Conservation (phyloP, 2,888 invertebrate species). For the Chymomyza procnemis region DNA sequence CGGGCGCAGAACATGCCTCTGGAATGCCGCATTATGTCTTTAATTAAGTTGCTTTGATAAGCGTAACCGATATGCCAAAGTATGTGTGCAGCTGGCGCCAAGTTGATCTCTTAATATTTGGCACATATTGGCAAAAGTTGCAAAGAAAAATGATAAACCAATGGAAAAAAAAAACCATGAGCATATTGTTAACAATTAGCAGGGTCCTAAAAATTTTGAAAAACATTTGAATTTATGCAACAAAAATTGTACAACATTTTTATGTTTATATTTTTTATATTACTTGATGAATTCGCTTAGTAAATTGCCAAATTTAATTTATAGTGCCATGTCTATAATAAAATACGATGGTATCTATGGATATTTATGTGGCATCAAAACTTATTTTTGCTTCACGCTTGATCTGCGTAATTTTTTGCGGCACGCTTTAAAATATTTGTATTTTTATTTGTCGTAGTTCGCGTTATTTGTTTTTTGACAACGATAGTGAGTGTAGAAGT, state of each 20-base stretch:
- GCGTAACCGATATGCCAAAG: conserved; percentile 12
- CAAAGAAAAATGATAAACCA: neutral
- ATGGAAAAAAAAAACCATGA: neutral
- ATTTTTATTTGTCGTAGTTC: neutral
- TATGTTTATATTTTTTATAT: neutral
- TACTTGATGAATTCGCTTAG: neutral
- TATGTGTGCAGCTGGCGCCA: neutral
- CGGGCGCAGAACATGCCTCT: conserved; percentile 33
- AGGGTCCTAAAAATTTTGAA: conserved; percentile 25
- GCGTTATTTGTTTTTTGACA: neutral
- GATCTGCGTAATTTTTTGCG: neutral
- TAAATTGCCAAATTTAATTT: conserved; percentile 5
- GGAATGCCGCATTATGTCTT: conserved; percentile 24
- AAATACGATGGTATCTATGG: neutral
- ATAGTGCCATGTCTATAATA: neutral
- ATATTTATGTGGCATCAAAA: neutral
- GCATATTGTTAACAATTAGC: conserved; percentile 34
- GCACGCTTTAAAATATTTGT: neutral
- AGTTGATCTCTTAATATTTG: neutral
- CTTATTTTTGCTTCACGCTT: neutral
- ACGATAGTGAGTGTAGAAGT: too few species aligned
- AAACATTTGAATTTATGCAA: conserved; percentile 20
- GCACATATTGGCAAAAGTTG: neutral
- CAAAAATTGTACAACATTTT: conserved; percentile 11
- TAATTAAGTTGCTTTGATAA: conserved; percentile 35